Percentiles rank a stretch among this genome's conserved stretches.
Conservation (phyloP, 2,888 invertebrate species). For the Dasysyrphus tricinctus region DNA sequence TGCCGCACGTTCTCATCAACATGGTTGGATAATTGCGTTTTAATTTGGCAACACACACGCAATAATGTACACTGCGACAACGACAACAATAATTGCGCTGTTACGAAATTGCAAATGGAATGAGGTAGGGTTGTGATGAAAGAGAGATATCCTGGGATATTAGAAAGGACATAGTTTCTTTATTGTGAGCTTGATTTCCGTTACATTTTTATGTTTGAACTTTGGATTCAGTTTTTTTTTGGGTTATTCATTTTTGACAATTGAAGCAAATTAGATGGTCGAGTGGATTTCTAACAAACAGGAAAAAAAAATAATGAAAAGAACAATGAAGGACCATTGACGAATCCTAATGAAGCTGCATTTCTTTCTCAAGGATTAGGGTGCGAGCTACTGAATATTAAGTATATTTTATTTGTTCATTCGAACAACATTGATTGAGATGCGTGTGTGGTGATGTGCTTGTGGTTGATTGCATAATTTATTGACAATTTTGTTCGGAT, state of each 20-base stretch:
- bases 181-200: slow-evolving; percentile 57
- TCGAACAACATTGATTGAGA: slow-evolving; percentile 26
- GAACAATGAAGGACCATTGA: slow-evolving; percentile 51
- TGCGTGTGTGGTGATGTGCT: slow-evolving; percentile 24
- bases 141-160: not conserved
- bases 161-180: slow-evolving; percentile 44
- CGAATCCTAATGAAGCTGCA: slow-evolving; percentile 66
- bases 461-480: slow-evolving; percentile 52
- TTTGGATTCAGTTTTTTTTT: slow-evolving; percentile 24
- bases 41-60: slow-evolving; percentile 73
- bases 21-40: slow-evolving; percentile 73
- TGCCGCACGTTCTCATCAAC: slow-evolving; percentile 68
- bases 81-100: slow-evolving; percentile 68
- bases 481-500: slow-evolving; percentile 24
- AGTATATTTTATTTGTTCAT: slow-evolving; percentile 56
- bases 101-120: slow-evolving; percentile 1
- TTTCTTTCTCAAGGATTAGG: slow-evolving; percentile 37
- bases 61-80: slow-evolving; percentile 47
- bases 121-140: slow-evolving; percentile 10
- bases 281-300: slow-evolving; percentile 48
- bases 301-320: not conserved
- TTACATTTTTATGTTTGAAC: slow-evolving; percentile 51
- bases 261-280: slow-evolving; percentile 72
- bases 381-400: slow-evolving; percentile 43
- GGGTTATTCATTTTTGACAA: slow-evolving; percentile 48